These are phyloP conservation scores for Macaria notata DNA, from an alignment of 2,888 invertebrate genomes.

Conservation along the genomic window DNA sequence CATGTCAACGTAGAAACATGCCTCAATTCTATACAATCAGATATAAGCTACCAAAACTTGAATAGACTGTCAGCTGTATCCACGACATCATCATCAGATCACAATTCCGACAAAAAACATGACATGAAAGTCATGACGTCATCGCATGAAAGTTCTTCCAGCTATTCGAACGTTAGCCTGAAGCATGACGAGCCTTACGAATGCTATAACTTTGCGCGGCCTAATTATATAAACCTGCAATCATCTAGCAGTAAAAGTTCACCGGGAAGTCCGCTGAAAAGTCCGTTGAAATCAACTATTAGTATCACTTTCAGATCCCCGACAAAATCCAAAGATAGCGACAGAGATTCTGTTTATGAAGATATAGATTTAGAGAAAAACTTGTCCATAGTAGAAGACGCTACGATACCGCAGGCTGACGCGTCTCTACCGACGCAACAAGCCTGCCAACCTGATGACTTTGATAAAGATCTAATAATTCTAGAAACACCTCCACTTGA, in stretches of 20 bases:
- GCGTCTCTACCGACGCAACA: constrained; percentile 82
- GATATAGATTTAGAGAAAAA: constrained; percentile 78
- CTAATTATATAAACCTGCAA: constrained; percentile 73
- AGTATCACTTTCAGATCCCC: constrained; percentile 88
- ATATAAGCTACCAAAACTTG: constrained; percentile 76
- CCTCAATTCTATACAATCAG: constrained; percentile 65
- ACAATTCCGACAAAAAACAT: constrained; percentile 50
- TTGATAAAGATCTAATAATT: constrained; percentile 66
- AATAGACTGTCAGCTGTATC: constrained; percentile 74
- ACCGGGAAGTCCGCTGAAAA: constrained; percentile 70
- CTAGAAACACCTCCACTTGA: constrained; percentile 83
- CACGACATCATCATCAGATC: constrained; percentile 68
- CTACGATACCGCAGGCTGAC: constrained; percentile 78
- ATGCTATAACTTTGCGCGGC: constrained; percentile 64
- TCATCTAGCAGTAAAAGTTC: constrained; percentile 73
- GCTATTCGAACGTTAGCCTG: constrained; percentile 66
- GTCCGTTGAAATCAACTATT: constrained; percentile 86
- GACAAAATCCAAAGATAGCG: constrained; percentile 75
- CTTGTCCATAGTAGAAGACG: constrained; percentile 78
- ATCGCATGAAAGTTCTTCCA: constrained; percentile 74
- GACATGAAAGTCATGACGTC: constrained; percentile 70
- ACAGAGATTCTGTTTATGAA: constrained; percentile 82
- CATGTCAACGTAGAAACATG: constrained; percentile 46
- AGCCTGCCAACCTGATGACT: constrained; percentile 76
- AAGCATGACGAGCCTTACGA: constrained; percentile 65